phyloP scores from a whole-genome alignment of 2,797 vertebrate genomes.

The Corythornis leucogaster region DNA sequence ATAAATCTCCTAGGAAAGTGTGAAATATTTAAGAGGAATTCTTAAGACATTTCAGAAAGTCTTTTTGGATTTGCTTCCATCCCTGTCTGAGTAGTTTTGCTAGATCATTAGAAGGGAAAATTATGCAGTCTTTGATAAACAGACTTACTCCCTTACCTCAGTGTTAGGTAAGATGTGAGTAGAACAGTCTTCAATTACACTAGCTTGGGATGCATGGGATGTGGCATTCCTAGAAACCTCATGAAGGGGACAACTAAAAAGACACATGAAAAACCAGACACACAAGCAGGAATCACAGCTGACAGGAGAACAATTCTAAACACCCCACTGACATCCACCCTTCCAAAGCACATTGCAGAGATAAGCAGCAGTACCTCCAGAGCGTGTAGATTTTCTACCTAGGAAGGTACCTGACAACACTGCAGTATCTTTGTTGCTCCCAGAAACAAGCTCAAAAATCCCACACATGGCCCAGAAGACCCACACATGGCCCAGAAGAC shows the following conservation, averaged over 20 bases:
- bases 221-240: slow-evolving; percentile 14
- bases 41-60: background rate
- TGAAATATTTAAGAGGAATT: background rate
- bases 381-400: background rate
- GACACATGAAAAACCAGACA: background rate
- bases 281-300: background rate
- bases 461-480: background rate
- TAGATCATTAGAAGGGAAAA: slow-evolving; percentile 2
- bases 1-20: background rate
- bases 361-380: background rate
- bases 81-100: background rate
- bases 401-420: background rate
- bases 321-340: background rate
- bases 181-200: slow-evolving; percentile 12
- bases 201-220: background rate
- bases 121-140: slow-evolving; percentile 19
- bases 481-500: background rate
- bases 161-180: background rate
- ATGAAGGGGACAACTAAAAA: background rate
- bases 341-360: background rate
- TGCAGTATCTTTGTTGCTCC: background rate
- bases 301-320: background rate
- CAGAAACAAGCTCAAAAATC: background rate
- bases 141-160: background rate
- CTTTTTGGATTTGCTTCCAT: slow-evolving; percentile 12